phyloP scores from a whole-genome alignment of 2,113 vertebrate species.

The Odobenus rosmarus region DNA sequence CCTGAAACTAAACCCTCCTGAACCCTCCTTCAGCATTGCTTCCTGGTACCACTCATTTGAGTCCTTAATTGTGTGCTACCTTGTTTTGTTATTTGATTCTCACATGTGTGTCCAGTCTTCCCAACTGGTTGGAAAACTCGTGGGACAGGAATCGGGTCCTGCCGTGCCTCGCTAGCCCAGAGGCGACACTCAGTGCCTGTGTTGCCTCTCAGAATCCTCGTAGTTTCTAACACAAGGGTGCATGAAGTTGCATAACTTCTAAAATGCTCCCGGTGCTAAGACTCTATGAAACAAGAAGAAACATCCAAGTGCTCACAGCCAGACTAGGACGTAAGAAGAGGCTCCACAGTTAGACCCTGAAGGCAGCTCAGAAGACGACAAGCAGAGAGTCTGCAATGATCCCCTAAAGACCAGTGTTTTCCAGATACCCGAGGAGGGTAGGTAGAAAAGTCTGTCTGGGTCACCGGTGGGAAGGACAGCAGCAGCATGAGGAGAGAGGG shows the following conservation, averaged over 20 bases:
- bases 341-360: background rate
- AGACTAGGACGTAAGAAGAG: background rate
- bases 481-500: background rate
- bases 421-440: background rate
- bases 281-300: background rate
- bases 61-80: background rate
- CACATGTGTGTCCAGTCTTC: background rate
- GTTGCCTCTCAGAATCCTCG: background rate
- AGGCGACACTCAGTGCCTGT: background rate
- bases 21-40: background rate
- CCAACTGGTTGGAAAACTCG: background rate
- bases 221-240: background rate
- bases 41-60: background rate
- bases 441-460: background rate
- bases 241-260: background rate
- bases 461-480: background rate
- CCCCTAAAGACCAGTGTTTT: background rate
- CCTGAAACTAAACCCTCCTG: background rate
- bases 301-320: background rate
- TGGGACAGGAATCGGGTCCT: background rate
- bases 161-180: background rate
- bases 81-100: background rate
- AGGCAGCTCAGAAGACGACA: background rate
- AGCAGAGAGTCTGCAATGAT: background rate
- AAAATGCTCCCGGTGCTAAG: background rate